Conservation (phyloP, 2,888 invertebrate species). For the Rhodophaea formosa region DNA sequence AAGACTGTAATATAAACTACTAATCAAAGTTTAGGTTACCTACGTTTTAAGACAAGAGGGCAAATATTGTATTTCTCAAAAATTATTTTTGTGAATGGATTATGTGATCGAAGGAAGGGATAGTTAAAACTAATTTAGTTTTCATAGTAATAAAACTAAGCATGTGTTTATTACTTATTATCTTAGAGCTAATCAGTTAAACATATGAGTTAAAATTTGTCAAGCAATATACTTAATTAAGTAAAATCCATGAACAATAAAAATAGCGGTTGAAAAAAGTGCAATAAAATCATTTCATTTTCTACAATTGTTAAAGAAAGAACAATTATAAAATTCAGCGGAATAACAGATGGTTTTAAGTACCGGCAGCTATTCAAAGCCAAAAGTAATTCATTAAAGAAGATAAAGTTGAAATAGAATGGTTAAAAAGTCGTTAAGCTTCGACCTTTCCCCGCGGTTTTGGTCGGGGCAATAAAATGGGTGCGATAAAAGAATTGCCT, state of each 20-base stretch:
- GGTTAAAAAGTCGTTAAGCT: conserved; percentile 36
- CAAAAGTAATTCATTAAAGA: conserved; percentile 31
- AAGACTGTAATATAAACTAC: background rate
- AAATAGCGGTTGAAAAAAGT: background rate
- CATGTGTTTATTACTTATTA: too few relatives aligned
- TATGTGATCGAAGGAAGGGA: too few relatives aligned
- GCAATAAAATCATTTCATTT: background rate
- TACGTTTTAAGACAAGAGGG: too few relatives aligned
- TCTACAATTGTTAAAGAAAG: background rate
- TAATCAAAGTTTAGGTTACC: too few relatives aligned
- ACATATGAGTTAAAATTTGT: too few relatives aligned
- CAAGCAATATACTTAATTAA: too few relatives aligned
- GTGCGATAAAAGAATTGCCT: conserved; percentile 29
- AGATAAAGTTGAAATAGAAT: conserved; percentile 29
- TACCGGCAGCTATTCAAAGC: conserved; percentile 27
- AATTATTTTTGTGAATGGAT: too few relatives aligned
- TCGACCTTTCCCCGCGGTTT: conserved; percentile 33
- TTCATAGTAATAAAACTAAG: too few relatives aligned
- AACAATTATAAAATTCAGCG: background rate
- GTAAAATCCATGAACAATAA: background rate
- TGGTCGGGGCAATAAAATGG: conserved; percentile 37
- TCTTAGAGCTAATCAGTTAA: too few relatives aligned
- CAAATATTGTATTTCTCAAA: too few relatives aligned
- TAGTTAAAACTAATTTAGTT: too few relatives aligned
- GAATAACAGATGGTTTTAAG: conserved; percentile 15